phyloP scores from a whole-genome alignment of 2,797 vertebrate species.

The Mormyrus hasselquistii region DNA sequence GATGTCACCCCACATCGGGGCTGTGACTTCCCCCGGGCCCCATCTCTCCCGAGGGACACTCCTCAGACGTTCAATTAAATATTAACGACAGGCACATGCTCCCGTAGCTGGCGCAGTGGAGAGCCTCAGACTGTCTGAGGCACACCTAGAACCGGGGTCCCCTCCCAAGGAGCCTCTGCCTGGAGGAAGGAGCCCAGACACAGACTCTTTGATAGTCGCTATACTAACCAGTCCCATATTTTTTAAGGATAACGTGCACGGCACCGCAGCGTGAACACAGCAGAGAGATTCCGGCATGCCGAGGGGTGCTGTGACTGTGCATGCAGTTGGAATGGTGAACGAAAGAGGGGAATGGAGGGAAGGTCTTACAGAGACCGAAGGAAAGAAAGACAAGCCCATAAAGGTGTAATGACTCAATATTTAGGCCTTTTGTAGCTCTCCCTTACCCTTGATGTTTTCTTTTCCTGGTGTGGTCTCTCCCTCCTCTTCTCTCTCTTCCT shows the following conservation, averaged over 20 bases:
- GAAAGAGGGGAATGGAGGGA: constrained; percentile 27
- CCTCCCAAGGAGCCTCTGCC: not conserved
- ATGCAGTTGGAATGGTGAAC: constrained; percentile 27
- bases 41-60: not conserved
- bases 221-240: not conserved
- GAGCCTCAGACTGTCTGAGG: constrained; percentile 39
- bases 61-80: constrained; percentile 7
- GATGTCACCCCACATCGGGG: not conserved
- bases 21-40: not conserved
- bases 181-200: constrained; percentile 11
- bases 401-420: constrained; percentile 40
- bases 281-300: constrained; percentile 1
- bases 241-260: constrained; percentile 10
- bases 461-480: constrained; percentile 62
- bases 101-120: constrained; percentile 13
- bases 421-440: constrained; percentile 43
- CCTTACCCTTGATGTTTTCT: constrained; percentile 69
- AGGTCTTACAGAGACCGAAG: not conserved
- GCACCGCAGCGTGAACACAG: constrained; percentile 10
- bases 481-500: constrained; percentile 52
- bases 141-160: constrained; percentile 36
- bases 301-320: constrained; percentile 23
- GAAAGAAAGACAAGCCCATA: constrained; percentile 24
- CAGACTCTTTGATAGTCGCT: not conserved
- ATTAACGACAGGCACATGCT: not conserved